These are phyloP conservation scores for Sebastes hubbsi DNA, from an alignment of 2,797 vertebrate genomes.

Conservation along the genomic window DNA sequence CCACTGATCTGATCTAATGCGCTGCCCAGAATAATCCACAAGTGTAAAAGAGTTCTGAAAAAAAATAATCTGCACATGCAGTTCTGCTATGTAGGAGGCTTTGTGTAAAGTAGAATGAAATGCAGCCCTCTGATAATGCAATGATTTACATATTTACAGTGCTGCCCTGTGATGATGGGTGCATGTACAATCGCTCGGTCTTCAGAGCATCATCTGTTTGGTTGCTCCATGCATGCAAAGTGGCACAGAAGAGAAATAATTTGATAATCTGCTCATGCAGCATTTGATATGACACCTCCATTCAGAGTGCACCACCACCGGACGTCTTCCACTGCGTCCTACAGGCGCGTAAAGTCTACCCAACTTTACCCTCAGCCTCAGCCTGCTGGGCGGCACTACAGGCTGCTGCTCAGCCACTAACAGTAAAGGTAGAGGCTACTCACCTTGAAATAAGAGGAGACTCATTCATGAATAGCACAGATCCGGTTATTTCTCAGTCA, in stretches of 20 bases:
- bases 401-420: not conserved
- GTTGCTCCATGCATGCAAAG: constrained; percentile 30
- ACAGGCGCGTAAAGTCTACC: constrained; percentile 43
- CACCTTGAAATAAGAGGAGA: constrained; percentile 71
- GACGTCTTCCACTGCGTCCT: not conserved
- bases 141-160: constrained; percentile 1
- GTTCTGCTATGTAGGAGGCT: not conserved
- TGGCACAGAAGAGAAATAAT: constrained; percentile 2
- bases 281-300: not conserved
- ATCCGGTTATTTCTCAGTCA: constrained; percentile 26
- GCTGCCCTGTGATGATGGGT: constrained; percentile 29
- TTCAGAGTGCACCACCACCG: not conserved
- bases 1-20: constrained; percentile 29
- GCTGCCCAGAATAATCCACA: constrained; percentile 26
- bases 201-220: constrained; percentile 38
- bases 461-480: constrained; percentile 51
- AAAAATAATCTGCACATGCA: not conserved
- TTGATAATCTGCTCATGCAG: not conserved
- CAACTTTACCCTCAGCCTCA: constrained; percentile 48
- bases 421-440: constrained; percentile 40
- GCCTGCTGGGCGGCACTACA: not conserved
- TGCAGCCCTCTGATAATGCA: not conserved
- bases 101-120: constrained; percentile 23
- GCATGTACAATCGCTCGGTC: constrained; percentile 5
- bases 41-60: constrained; percentile 8